A percentile compares a stretch with the other conserved stretches of the same genome.
Conservation (phyloP, 2,888 invertebrate genomes). For the Plemyria rubiginata region DNA sequence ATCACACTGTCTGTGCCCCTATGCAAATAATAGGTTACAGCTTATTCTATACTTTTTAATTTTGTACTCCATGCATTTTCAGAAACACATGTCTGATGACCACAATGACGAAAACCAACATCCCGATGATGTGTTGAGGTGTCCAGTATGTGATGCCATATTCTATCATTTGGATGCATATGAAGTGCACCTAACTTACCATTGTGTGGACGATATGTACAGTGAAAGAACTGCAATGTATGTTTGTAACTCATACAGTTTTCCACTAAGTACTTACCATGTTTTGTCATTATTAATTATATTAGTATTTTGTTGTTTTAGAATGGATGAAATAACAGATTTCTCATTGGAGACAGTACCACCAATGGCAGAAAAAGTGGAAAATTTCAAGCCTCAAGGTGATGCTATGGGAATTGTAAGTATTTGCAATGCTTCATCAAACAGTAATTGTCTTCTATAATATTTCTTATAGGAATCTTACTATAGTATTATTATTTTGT, state of each 20-base stretch:
- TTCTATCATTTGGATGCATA: conserved; percentile 88
- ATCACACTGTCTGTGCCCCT: too few relatives aligned
- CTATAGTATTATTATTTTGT: conserved; percentile 39
- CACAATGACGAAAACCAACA: conserved; percentile 83
- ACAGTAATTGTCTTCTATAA: neutral
- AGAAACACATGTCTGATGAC: conserved; percentile 84
- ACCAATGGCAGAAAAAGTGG: conserved; percentile 71
- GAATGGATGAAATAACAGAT: conserved; percentile 62
- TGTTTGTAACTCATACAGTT: conserved; percentile 32
- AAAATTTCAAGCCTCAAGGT: conserved; percentile 48
- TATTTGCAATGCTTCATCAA: neutral
- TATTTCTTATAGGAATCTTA: neutral
- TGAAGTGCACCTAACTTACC: conserved; percentile 86
- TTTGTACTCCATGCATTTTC: conserved; percentile 39
- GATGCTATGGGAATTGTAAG: conserved; percentile 65
- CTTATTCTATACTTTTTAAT: neutral
- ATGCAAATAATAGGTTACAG: too few relatives aligned
- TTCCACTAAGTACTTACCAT: neutral
- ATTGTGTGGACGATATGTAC: conserved; percentile 86
- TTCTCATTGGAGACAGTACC: conserved; percentile 77
- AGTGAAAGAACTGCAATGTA: conserved; percentile 83
- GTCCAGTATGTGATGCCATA: conserved; percentile 87
- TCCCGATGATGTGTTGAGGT: conserved; percentile 85
- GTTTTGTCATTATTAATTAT: neutral
- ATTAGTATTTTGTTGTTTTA: conserved; percentile 44